Evolutionary conservation across 2,888 invertebrate species (phyloP), one percentile per base, ranked within the genome.

Genomic region (Volucella inflata): DNA sequence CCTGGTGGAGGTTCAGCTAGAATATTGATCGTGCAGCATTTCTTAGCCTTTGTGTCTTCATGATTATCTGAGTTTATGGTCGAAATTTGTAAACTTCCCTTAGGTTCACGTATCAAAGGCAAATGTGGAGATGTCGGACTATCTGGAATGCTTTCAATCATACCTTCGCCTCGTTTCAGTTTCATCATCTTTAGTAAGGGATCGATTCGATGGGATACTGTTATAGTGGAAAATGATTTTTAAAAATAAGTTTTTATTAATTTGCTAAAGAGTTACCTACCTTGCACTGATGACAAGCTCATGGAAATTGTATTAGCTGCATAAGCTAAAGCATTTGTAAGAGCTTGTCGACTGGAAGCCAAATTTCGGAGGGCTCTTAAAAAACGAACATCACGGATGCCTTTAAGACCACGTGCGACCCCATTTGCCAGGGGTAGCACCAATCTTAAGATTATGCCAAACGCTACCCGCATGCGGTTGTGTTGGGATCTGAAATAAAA

Each of bases 261-360:
- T n/a, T n/a, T 12, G 44, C 2, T 2, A 0, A 11, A 38, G 38
- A 10, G 1, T 9, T 0, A 87, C 88, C 87, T 85, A 92, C 92
- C 92, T 89, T 92, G 92, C 42, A 92, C 92, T 0, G 91, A 91
- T 17, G 92, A 92, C 67, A 91, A 88, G 80, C 92, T 90, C 88
- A 92, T 83, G 36, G 92, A 92, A 75, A 92, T 90, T 6, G 90
- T 91, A 80, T 92, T 92, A 12, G 92, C 92, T 2, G 91, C 92
- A 88, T 90, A 92, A 9, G 92, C 92, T 46, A 92, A 87, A 84
- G 92, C 83, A 88, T 91, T 91, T 65, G 91, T 90, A 42, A 92
- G 87, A 2, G 90, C 89, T 80, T 91, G 91, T 0, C 91, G 90
- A 55, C 91, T 92, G 53, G 90, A 89, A 42, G 89, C 90, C 75